Base-by-base conservation (phyloP, 2,888 invertebrate genomes). In the Patella ulyssiponensis region DNA sequence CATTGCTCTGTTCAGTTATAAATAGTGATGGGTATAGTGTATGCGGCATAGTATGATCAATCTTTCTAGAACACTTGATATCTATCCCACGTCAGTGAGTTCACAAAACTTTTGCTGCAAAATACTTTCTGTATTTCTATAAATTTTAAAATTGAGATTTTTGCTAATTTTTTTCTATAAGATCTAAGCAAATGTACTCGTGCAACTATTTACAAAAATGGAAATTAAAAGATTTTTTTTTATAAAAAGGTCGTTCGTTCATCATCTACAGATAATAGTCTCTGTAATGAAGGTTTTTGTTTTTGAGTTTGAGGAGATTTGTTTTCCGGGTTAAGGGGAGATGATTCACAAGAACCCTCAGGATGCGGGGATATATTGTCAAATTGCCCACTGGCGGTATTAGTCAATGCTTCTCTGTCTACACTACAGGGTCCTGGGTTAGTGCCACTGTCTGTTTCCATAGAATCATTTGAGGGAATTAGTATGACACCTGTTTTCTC, bases 211-310 rank as follows among this genome's bases (percentile, higher is more conserved):
- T 44, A 44, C 44, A 44, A 44, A 33, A 44, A 44, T 44, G 44
- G 44, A 44, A 44, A 44, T 44, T 44, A 44, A 9, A 44, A 44
- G 44, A 44, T 44, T 9, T 9, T 44, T 44, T 44, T 64, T 23
- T 64, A 64, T 64, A 64, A 64, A 64, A 64, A 64, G 20, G 64
- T 64, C 1, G 64, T 64, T 64, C 23, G 20, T 64, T 64, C 64
- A 64, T 64, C 64, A 64, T 64, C 64, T 11, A 64, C 20, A 64
- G 64, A 64, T 23, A 64, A 0, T 23, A 64, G 17, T 64, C 23
- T 64, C 23, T 64, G 64, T 64, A 64, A 64, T 20, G 64, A 64
- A 64, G 20, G 64, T 64, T 64, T 64, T 23, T 64, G 64, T 64
- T 64, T 64, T 23, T 20, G 23, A 64, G 20, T 64, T 23, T 20